Base-by-base conservation (phyloP, 1,140 invertebrate species). In the Heliconius eleuchia region DNA sequence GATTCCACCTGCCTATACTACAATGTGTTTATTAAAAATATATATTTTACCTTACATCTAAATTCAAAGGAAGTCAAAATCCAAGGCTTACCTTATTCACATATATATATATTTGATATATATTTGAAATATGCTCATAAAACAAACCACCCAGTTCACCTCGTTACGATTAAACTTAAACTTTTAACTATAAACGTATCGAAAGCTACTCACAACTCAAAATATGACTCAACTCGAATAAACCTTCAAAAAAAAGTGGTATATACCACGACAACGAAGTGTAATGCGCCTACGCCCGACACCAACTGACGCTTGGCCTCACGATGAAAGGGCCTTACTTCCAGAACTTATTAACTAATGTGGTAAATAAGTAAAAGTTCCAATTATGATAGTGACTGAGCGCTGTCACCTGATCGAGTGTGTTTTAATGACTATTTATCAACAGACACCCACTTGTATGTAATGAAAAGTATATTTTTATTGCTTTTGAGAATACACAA, bases 321-420 rank as follows among this genome's bases (percentile, higher is more conserved):
- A 39, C 83, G 80, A 83, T 80, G 85, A 87, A 88, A 89, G 88
- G 88, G 87, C 87, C 86, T 74, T 82, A 86, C 82, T 82, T 84
- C 80, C 75, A 83, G 80, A 83, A 75, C 80, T 82, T 76, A 82
- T 81, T 82, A 80, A 78, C 74, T 73, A 23, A 66, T 73, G 79
- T 85, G 82, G 86, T 89, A 88, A 88, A 87, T 88, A 82, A 87
- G 87, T 89, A 90, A 89, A 89, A 90, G 89, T 84, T 81, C 76
- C 84, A 87, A 88, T 85, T 84, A 84, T 82, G 78, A 84, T 82
- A 81, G 76, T 82, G 80, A 84, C 74, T 83, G 79, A 81, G 78
- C 74, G 82, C 77, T 77, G 75, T 72, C 52, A 74, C 57, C 39
- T 66, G 46, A 71, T 66, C 71, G 18, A 66, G 60, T 66, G 23